Percentiles rank a stretch among this genome's conserved stretches.
Evolutionary conservation across 2,113 vertebrate genomes (phyloP).

Genomic region (Tachuris rubrigastra): DNA sequence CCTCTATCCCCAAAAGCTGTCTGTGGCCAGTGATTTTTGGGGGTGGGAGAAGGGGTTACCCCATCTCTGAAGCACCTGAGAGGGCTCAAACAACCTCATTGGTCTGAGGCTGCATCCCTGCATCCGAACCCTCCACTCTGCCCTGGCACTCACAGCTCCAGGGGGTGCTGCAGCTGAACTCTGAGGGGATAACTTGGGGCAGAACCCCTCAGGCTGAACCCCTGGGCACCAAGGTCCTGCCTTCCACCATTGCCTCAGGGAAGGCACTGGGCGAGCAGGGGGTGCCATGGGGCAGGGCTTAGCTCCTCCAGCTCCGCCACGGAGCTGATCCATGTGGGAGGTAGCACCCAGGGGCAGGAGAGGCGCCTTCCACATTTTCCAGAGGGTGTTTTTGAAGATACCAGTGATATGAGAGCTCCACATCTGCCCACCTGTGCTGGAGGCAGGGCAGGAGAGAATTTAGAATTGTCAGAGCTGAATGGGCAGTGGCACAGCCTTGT

Average conservation of each 20-base stretch:
- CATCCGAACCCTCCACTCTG: fast-evolving
- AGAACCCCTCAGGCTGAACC: not conserved
- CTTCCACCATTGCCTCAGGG: fast-evolving
- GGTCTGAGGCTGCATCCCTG: no score
- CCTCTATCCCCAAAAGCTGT: not conserved
- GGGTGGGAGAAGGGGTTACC: not conserved
- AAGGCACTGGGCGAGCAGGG: fast-evolving
- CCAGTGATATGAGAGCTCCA: not conserved
- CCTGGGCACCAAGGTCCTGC: not conserved
- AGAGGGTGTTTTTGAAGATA: not conserved
- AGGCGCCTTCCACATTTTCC: not conserved
- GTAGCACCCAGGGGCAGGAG: not conserved
- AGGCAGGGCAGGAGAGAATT: not conserved
- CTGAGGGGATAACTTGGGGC: not conserved
- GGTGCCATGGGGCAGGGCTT: not conserved
- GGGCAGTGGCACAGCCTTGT: fast-evolving
- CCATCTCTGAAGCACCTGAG: not conserved
- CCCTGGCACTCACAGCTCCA: fast-evolving
- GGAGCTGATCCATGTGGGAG: fast-evolving
- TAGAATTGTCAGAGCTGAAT: not conserved
- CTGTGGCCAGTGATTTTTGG: not conserved
- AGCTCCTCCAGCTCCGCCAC: not conserved
- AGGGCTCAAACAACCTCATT: not conserved
- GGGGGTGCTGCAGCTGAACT: not conserved
- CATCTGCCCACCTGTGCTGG: no score